Evolutionary conservation across 1,140 invertebrate genomes (phyloP).

Genomic region (Aethina tumida): DNA sequence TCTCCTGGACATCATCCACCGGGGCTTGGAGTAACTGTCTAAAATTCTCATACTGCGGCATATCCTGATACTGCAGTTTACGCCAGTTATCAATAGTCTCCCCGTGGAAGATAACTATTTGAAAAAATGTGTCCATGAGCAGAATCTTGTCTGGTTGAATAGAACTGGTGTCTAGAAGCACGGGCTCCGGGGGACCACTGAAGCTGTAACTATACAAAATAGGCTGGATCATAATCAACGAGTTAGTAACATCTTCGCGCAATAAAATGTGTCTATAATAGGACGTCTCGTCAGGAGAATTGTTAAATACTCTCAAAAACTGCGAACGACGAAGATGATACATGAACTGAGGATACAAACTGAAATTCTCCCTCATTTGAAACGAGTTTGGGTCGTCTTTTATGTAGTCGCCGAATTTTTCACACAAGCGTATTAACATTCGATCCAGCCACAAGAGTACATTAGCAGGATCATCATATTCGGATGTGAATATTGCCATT

Average conservation of each 20-base stretch:
- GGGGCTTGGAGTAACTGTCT: slow-evolving; percentile 92
- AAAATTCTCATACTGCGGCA: slow-evolving; percentile 96
- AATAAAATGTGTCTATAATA: slow-evolving; percentile 98
- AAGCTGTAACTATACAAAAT: slow-evolving; percentile 98
- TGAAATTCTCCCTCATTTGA: slow-evolving; percentile 91
- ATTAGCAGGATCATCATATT: slow-evolving; percentile 93
- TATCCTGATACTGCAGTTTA: slow-evolving; percentile 87
- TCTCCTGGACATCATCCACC: slow-evolving; percentile 94
- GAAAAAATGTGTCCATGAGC: slow-evolving; percentile 99
- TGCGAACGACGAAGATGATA: slow-evolving; percentile 97
- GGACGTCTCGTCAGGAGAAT: slow-evolving; percentile 98
- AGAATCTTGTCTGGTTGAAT: slow-evolving; percentile 96
- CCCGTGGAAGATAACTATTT: slow-evolving; percentile 98
- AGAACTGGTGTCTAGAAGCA: slow-evolving; percentile 92
- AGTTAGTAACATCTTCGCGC: slow-evolving; percentile 94
- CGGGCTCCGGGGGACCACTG: slow-evolving; percentile 94
- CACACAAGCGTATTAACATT: slow-evolving; percentile 95
- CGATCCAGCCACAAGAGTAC: slow-evolving; percentile 97
- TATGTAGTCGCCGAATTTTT: slow-evolving; percentile 97
- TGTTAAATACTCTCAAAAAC: slow-evolving; percentile 99
- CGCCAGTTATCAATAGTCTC: slow-evolving; percentile 98
- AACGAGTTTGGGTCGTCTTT: slow-evolving; percentile 98
- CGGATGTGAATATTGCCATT: slow-evolving; percentile 90
- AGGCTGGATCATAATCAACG: slow-evolving; percentile 98
- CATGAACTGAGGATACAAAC: slow-evolving; percentile 99